Evolutionary conservation across 2,113 vertebrate species (phyloP).

Genomic region (Gorsachius goisagi): DNA sequence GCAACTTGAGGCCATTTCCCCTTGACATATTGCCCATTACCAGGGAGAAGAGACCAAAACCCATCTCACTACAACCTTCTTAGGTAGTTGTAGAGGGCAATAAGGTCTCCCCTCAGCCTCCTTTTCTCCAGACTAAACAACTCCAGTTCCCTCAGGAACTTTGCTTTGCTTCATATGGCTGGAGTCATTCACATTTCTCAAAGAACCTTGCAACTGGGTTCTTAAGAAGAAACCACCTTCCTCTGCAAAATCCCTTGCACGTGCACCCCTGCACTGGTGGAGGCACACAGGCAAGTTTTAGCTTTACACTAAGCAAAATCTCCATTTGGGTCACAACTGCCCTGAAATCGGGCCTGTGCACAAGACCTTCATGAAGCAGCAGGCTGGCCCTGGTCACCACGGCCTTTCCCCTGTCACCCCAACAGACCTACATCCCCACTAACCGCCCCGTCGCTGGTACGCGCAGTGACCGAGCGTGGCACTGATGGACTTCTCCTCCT

Average conservation of each 20-base stretch:
- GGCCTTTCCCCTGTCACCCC: neutral
- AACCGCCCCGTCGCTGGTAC: fast-evolving
- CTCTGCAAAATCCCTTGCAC: neutral
- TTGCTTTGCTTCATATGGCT: neutral
- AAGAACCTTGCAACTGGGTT: neutral
- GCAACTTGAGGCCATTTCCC: no score
- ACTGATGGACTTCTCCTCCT: neutral
- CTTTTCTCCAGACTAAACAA: no score
- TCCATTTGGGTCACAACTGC: neutral
- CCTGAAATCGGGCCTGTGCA: neutral
- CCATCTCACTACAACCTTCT: no score
- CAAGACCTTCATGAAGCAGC: neutral
- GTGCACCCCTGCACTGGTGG: neutral
- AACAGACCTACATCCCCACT: neutral
- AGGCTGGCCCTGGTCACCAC: neutral
- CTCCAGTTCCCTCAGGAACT: no score
- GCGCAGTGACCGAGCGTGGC: fast-evolving
- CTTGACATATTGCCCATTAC: no score
- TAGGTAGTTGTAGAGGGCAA: no score
- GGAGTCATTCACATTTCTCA: neutral
- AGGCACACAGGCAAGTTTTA: neutral
- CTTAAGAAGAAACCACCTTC: neutral
- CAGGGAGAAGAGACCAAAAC: no score
- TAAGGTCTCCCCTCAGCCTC: no score
- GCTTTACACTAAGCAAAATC: neutral